Conservation (phyloP, 2,113 vertebrate genomes). For the Gambusia holbrooki region DNA sequence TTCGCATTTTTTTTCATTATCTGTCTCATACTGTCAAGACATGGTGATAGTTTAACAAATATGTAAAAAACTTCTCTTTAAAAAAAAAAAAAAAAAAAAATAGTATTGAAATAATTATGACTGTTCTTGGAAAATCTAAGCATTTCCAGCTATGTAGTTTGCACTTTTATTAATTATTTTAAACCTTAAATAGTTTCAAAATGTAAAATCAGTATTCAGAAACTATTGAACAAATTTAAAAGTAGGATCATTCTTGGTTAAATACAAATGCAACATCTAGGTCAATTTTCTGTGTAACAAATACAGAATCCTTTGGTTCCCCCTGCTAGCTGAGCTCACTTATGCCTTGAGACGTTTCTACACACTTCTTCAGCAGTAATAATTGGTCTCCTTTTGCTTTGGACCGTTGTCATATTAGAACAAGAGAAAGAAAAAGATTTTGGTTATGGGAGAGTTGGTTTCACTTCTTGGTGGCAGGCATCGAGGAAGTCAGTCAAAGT, state of each 20-base stretch:
- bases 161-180: background rate
- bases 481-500: slow-evolving; percentile 41
- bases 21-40: too few relatives aligned
- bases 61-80: too few relatives aligned
- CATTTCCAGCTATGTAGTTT: background rate
- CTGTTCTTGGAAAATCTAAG: background rate
- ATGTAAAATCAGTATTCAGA: too few relatives aligned
- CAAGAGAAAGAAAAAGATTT: slow-evolving; percentile 8
- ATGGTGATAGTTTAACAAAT: too few relatives aligned
- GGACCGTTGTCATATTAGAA: slow-evolving; percentile 5
- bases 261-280: too few relatives aligned
- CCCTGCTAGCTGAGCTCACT: background rate
- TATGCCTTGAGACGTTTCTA: background rate
- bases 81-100: too few relatives aligned
- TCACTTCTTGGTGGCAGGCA: slow-evolving; percentile 34
- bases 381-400: slow-evolving; percentile 30
- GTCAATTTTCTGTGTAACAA: background rate
- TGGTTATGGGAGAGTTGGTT: slow-evolving; percentile 37
- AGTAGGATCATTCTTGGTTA: too few relatives aligned
- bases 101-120: background rate
- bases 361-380: background rate
- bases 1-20: too few relatives aligned
- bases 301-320: background rate
- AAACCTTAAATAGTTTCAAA: background rate
- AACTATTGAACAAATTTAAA: too few relatives aligned